These are phyloP conservation scores for Pionites leucogaster DNA, from an alignment of 2,113 vertebrate genomes.

Conservation along the genomic window DNA sequence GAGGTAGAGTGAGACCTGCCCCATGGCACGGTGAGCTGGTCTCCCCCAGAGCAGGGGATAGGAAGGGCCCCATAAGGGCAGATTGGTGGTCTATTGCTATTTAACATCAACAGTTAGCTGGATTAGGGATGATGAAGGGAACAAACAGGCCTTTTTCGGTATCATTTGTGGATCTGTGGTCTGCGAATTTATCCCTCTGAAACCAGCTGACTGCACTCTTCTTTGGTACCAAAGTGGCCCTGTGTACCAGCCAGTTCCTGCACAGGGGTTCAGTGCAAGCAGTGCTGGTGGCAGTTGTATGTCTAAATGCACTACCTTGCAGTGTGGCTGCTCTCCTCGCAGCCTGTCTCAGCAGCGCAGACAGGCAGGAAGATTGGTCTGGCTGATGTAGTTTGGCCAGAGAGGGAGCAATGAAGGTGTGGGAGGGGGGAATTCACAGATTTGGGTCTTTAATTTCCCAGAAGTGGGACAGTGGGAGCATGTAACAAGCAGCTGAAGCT, in stretches of 20 bases:
- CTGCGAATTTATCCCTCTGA: background rate
- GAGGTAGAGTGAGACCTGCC: background rate
- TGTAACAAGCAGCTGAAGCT: background rate
- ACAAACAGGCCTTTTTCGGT: background rate
- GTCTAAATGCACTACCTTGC: background rate
- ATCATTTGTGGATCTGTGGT: background rate
- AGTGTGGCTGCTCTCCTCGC: background rate
- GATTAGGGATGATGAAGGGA: background rate
- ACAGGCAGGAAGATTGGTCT: rapidly evolving
- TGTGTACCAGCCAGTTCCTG: background rate
- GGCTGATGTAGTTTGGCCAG: background rate
- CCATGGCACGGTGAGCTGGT: background rate
- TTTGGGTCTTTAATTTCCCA: background rate
- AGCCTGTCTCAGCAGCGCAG: rapidly evolving
- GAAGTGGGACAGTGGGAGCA: background rate
- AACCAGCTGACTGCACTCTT: background rate
- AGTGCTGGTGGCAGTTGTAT: background rate
- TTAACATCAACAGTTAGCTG: background rate
- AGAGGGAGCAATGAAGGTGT: background rate
- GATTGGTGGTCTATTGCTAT: rapidly evolving
- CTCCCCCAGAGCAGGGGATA: background rate
- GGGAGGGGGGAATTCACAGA: background rate
- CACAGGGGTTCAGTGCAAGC: background rate
- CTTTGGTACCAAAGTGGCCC: background rate
- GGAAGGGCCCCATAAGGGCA: background rate